phyloP scores from a whole-genome alignment of 2,888 invertebrate species.

The Lithosia quadra region DNA sequence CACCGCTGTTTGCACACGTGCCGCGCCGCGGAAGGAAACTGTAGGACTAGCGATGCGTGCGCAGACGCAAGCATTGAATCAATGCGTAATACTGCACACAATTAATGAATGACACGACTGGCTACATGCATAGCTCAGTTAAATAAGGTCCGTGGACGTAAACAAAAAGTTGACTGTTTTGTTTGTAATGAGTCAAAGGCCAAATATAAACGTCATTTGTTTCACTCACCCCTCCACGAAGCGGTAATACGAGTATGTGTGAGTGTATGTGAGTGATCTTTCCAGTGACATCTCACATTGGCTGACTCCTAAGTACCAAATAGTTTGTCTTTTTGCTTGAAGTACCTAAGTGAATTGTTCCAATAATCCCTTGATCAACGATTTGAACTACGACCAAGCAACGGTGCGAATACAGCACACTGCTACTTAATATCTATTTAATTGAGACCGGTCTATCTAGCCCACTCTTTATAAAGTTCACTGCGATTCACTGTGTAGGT shows the following conservation, averaged over 20 bases:
- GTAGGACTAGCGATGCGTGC: constrained; percentile 2
- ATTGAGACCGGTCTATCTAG: not conserved
- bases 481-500: too few relatives aligned
- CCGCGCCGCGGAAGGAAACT: constrained; percentile 2
- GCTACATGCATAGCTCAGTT: not conserved
- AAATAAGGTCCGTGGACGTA: not conserved
- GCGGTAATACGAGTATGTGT: not conserved
- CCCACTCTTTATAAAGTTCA: not conserved
- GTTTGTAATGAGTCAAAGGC: constrained; percentile 3
- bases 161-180: not conserved
- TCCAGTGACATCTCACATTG: too few relatives aligned
- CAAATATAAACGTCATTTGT: not conserved
- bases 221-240: not conserved
- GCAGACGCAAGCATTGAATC: constrained; percentile 3
- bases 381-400: not conserved
- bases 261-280: not conserved
- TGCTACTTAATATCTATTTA: not conserved
- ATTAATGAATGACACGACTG: constrained; percentile 6
- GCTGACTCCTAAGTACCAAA: not conserved
- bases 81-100: constrained; percentile 15
- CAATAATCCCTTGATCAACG: not conserved
- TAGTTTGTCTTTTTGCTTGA: too few relatives aligned
- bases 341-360: not conserved
- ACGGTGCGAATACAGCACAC: not conserved
- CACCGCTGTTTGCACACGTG: constrained; percentile 10